Conservation (phyloP, 2,113 vertebrate genomes). For the Hypanus sabinus region DNA sequence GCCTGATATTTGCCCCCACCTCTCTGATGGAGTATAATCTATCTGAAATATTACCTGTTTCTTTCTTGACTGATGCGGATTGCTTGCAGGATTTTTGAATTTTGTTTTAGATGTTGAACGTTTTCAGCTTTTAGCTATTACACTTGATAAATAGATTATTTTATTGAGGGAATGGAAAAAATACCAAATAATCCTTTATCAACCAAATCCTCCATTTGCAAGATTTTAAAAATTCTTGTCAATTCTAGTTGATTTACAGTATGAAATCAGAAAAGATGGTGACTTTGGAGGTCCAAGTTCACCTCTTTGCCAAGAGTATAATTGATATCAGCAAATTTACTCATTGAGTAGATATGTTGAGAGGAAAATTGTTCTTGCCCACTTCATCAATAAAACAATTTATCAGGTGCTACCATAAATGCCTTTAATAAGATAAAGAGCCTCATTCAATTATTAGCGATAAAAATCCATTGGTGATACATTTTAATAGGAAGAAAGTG, state of each 20-base stretch:
- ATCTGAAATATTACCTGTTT: no score
- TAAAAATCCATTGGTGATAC: background rate
- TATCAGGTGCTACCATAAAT: background rate
- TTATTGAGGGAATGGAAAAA: background rate
- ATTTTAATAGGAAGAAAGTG: background rate
- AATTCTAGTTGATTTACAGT: background rate
- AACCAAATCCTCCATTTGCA: background rate
- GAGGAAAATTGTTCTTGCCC: background rate
- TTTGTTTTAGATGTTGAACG: no score
- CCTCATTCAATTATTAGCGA: background rate
- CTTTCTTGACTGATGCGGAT: no score
- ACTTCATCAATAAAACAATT: background rate
- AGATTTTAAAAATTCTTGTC: background rate
- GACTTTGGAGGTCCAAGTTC: background rate
- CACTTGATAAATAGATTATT: background rate
- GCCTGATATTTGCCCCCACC: no score
- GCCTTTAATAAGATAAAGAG: background rate
- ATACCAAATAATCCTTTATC: background rate
- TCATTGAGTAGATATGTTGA: background rate
- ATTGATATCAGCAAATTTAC: background rate
- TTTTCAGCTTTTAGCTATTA: no score
- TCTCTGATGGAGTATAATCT: no score
- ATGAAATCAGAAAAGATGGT: background rate
- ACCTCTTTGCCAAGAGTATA: background rate
- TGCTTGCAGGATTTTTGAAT: no score